Evolutionary conservation across 2,797 vertebrate genomes (phyloP).

Genomic region (Falco rusticolus): DNA sequence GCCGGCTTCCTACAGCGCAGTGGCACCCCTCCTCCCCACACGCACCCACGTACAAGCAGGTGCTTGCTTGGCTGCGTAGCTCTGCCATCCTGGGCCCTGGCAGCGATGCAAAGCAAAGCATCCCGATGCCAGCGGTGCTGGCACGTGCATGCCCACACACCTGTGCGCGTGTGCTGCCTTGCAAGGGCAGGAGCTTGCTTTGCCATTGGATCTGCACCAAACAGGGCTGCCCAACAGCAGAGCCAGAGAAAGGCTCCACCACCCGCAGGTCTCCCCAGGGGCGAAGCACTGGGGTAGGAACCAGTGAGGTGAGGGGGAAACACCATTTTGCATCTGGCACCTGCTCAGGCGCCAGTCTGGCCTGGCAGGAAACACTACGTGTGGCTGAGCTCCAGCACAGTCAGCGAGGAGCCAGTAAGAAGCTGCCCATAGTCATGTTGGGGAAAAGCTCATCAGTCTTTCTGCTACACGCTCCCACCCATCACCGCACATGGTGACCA

Average conservation of each 20-base stretch:
- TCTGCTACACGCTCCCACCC: not conserved
- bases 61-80: not conserved
- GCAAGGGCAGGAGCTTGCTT: not conserved
- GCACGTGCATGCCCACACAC: rapidly evolving
- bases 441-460: not conserved
- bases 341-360: rapidly evolving
- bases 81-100: not conserved
- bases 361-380: rapidly evolving
- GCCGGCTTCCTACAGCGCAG: rapidly evolving
- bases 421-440: rapidly evolving
- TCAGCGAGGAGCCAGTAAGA: not conserved
- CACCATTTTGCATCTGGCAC: not conserved
- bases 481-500: rapidly evolving
- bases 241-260: not conserved
- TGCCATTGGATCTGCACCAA: not conserved
- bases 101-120: rapidly evolving
- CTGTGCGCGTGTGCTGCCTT: rapidly evolving
- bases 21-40: not conserved
- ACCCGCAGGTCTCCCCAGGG: not conserved
- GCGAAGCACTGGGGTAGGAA: not conserved
- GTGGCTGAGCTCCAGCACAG: not conserved
- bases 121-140: rapidly evolving
- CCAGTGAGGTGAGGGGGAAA: not conserved
- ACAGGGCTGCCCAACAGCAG: not conserved
- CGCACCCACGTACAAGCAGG: rapidly evolving